Conservation (phyloP, 2,113 vertebrate genomes). For the Hirundichthys speculiger region DNA sequence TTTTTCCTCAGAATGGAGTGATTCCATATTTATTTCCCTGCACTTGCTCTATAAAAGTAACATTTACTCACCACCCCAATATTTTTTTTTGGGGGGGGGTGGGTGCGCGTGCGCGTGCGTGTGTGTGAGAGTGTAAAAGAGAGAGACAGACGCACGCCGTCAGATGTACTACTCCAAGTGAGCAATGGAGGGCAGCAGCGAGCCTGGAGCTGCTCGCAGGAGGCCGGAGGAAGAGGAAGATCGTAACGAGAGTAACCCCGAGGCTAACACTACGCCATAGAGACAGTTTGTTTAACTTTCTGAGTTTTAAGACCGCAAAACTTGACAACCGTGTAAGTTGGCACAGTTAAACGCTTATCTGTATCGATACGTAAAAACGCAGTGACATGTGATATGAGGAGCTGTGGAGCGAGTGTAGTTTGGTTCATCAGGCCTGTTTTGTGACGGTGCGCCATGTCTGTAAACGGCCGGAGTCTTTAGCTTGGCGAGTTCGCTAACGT, state of each 20-base stretch:
- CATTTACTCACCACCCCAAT: no score
- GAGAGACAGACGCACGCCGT: no score
- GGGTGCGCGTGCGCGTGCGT: no score
- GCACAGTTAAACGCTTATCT: rapidly evolving
- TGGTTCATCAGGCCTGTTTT: conserved; percentile 53
- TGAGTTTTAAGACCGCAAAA: conserved; percentile 8
- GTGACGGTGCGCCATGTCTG: conserved; percentile 52
- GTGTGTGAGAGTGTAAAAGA: no score
- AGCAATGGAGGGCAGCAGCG: neutral
- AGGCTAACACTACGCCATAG: neutral
- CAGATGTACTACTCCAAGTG: no score
- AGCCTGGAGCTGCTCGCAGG: neutral
- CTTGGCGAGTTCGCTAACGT: conserved; percentile 30
- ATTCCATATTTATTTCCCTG: no score
- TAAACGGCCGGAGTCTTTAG: conserved; percentile 26
- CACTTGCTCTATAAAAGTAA: no score
- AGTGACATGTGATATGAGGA: no score
- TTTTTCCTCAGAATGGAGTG: no score
- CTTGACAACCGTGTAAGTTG: conserved; percentile 55
- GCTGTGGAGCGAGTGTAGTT: neutral
- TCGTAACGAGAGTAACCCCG: no score
- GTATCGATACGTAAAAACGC: rapidly evolving
- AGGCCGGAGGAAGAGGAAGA: neutral
- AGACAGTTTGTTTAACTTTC: no score
- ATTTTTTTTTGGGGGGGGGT: no score